Percentiles rank a stretch among this genome's conserved stretches.
phyloP scores from a whole-genome alignment of 2,888 invertebrate species.

The Athalia circularis region DNA sequence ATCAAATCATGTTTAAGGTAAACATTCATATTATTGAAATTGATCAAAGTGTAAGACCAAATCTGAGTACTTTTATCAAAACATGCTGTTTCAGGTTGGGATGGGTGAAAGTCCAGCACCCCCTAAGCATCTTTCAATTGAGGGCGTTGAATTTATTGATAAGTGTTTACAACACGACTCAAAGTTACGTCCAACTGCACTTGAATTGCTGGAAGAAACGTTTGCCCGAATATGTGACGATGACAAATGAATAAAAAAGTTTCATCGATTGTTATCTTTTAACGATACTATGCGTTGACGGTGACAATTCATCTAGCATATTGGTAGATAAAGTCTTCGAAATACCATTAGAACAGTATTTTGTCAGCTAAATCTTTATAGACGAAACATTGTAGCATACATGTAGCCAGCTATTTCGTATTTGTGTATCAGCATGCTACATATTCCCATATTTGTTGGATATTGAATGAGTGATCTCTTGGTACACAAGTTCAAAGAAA shows the following conservation, averaged over 20 bases:
- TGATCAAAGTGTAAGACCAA: background rate
- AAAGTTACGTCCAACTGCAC: slow-evolving; percentile 82
- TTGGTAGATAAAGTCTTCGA: too few species aligned
- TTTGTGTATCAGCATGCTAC: background rate
- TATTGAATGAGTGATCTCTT: background rate
- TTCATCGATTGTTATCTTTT: background rate
- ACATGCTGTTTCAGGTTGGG: slow-evolving; percentile 80
- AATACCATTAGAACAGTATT: too few species aligned
- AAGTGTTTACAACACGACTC: slow-evolving; percentile 90
- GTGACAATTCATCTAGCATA: background rate
- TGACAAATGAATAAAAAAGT: slow-evolving; percentile 40
- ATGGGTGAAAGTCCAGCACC: slow-evolving; percentile 90
- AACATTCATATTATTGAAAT: background rate
- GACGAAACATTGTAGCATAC: too few species aligned
- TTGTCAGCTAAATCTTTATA: too few species aligned
- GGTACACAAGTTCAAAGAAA: slow-evolving; percentile 5
- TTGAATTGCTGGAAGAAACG: slow-evolving; percentile 83
- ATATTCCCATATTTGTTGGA: background rate
- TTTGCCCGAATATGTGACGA: slow-evolving; percentile 78
- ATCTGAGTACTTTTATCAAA: background rate
- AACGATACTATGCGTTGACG: background rate
- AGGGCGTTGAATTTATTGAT: slow-evolving; percentile 88
- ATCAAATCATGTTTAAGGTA: slow-evolving; percentile 92
- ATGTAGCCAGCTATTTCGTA: slow-evolving; percentile 49
- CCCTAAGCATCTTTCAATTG: slow-evolving; percentile 85